Conservation (phyloP, 2,888 invertebrate genomes). For the Pyrochroa serraticornis region DNA sequence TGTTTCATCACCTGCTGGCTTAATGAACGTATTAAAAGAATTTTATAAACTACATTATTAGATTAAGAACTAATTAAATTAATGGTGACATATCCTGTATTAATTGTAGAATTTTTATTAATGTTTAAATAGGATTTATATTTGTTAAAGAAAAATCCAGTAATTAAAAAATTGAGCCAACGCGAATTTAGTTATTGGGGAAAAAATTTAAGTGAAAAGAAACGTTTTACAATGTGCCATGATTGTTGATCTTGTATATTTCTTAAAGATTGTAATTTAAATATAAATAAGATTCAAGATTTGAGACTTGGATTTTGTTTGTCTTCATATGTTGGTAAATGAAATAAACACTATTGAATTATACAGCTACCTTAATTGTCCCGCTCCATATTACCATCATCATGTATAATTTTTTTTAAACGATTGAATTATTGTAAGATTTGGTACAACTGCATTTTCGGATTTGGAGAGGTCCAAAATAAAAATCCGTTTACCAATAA, state of each 20-base stretch:
- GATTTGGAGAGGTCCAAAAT: no score
- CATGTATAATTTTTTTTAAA: no score
- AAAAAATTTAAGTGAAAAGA: constrained; percentile 3
- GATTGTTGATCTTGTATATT: constrained; percentile 31
- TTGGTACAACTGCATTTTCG: no score
- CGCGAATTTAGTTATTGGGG: no score
- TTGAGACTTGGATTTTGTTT: constrained; percentile 14
- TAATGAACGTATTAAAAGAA: constrained; percentile 16
- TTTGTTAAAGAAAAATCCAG: constrained; percentile 4
- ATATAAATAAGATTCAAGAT: constrained; percentile 22
- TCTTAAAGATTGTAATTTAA: constrained; percentile 25
- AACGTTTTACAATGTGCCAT: constrained; percentile 28
- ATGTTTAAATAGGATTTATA: constrained; percentile 23
- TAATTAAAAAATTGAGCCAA: no score
- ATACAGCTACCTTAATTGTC: neutral
- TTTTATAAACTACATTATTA: constrained; percentile 16
- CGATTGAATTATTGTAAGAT: no score
- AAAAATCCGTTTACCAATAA: constrained; percentile 36
- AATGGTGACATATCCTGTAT: constrained; percentile 26
- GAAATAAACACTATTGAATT: constrained; percentile 19
- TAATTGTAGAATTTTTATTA: constrained; percentile 11
- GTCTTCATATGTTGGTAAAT: constrained; percentile 13
- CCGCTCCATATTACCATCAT: no score
- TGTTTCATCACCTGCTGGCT: constrained; percentile 11
- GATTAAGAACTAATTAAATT: constrained; percentile 21